Percentiles rank a stretch among this genome's conserved stretches.
Evolutionary conservation across 2,888 invertebrate genomes (phyloP).

Genomic region (Brassicogethes aeneus): DNA sequence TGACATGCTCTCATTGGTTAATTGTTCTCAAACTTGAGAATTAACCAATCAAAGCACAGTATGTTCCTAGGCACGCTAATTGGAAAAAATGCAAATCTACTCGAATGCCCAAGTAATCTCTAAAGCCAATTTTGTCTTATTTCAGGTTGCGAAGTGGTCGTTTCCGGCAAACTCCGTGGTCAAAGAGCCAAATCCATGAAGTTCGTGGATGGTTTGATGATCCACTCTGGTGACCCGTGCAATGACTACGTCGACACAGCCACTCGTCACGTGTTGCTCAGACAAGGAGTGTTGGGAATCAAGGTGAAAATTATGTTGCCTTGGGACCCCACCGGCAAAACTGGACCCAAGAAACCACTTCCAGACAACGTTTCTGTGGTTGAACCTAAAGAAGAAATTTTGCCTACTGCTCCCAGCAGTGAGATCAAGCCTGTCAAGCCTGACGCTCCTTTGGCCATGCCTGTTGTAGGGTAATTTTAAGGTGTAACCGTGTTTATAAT

Average conservation of each 20-base stretch:
- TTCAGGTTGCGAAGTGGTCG: constrained; percentile 92
- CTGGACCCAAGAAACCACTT: constrained; percentile 93
- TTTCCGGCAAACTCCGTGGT: constrained; percentile 96
- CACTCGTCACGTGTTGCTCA: constrained; percentile 92
- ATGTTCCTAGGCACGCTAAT: too few relatives aligned
- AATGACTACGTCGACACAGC: constrained; percentile 98
- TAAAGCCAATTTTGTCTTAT: constrained; percentile 1
- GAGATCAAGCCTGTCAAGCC: constrained; percentile 66
- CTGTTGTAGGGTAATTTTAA: constrained; percentile 31
- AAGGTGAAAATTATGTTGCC: constrained; percentile 96
- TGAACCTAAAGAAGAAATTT: constrained; percentile 92
- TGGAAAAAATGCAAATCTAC: too few relatives aligned
- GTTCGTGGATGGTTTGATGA: constrained; percentile 99
- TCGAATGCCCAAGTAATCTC: background rate
- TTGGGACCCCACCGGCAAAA: constrained; percentile 95
- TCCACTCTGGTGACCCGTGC: constrained; percentile 98
- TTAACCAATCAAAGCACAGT: too few relatives aligned
- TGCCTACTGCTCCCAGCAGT: constrained; percentile 61
- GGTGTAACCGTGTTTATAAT: constrained; percentile 20
- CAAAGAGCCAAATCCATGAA: constrained; percentile 99
- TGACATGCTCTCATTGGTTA: too few relatives aligned
- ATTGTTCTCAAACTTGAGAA: too few relatives aligned
- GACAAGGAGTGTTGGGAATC: constrained; percentile 53
- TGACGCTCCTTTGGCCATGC: constrained; percentile 44
- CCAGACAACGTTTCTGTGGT: constrained; percentile 96